Evolutionary conservation across 1,140 invertebrate species (phyloP).

Genomic region (Phortica variegata): DNA sequence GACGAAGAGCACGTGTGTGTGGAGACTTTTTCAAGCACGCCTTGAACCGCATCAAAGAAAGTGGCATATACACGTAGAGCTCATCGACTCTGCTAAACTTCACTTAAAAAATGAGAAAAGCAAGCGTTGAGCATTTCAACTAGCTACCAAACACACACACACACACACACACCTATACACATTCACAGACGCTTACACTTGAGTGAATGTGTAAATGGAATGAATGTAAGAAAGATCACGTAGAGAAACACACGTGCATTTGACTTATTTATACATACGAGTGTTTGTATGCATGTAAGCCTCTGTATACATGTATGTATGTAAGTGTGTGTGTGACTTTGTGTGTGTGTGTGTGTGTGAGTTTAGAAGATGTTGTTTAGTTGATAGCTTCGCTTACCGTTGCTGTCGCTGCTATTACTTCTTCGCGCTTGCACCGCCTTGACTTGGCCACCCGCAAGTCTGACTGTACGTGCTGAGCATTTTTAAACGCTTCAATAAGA

Average conservation of each 20-base stretch:
- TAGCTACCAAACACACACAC: constrained; percentile 5
- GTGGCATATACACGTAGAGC: too few relatives aligned
- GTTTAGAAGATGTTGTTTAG: too few relatives aligned
- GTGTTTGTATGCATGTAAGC: too few relatives aligned
- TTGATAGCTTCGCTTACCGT: too few relatives aligned
- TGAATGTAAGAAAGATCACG: too few relatives aligned
- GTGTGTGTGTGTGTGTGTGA: constrained; percentile 19
- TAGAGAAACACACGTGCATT: constrained; percentile 1
- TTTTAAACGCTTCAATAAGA: constrained; percentile 20
- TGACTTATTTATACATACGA: neutral
- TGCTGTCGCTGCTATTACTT: constrained; percentile 1
- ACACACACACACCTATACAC: constrained; percentile 5
- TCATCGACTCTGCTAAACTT: neutral
- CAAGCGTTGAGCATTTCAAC: neutral
- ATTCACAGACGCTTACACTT: too few relatives aligned
- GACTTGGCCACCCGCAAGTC: constrained; percentile 8
- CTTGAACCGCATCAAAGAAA: too few relatives aligned
- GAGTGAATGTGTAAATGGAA: too few relatives aligned
- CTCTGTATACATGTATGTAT: neutral
- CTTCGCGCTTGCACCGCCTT: too few relatives aligned
- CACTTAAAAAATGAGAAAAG: neutral
- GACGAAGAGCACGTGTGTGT: too few relatives aligned
- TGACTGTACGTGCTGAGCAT: constrained; percentile 24
- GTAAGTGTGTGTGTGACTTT: neutral
- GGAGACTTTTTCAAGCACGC: too few relatives aligned